Evolutionary conservation across 2,113 vertebrate species (phyloP), one percentile per base, ranked within the genome.

Genomic region (Corapipo altera): DNA sequence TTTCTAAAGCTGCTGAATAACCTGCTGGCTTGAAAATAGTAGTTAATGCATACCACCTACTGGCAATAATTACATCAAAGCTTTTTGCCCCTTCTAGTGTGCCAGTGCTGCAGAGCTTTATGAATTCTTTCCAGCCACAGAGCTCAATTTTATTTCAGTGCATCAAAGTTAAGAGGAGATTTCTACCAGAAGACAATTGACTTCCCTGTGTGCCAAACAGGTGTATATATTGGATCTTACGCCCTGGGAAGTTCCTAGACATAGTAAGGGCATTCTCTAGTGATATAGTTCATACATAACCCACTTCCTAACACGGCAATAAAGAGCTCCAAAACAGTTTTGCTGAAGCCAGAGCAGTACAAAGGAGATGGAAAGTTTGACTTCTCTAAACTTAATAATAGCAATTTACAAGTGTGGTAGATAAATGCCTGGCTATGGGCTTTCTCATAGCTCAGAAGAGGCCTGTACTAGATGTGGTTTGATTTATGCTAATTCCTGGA

Each of bases 11-110:
- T 95, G 91, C 85, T 89, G 88, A 89, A 88, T 95, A 97, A 95
- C 79, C 79, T 75, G 64, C 86, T 93, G 85, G 5, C 20, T 96
- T 88, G 90, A 87, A 94, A 97, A 96, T 79, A 93, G 74, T 59
- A 94, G 97, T 95, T 96, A 96, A 96, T 91, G 85, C 91, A 91
- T 96, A 97, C 95, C 96, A 91, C 96, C 95, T 97, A 93, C 94
- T 94, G 96, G 84, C 74, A 91, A 74, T 93, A 96, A 96, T 95
- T 93, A 84, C 94, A 94, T 94, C 66, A 84, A 94, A 91, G 71
- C 69, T 80, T 96, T 96, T 91, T 94, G 67, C 37, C 39, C 39
- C 59, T 93, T 90, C 18, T 46, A 39, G 12, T 41, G 51, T 76
- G 80, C 65, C 89, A 88, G 69, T 76, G 43, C n/a, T 75, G 46